Evolutionary conservation across 1,140 invertebrate species (phyloP), one percentile per base, ranked within the genome.

Genomic region (Camponotus vicinus): DNA sequence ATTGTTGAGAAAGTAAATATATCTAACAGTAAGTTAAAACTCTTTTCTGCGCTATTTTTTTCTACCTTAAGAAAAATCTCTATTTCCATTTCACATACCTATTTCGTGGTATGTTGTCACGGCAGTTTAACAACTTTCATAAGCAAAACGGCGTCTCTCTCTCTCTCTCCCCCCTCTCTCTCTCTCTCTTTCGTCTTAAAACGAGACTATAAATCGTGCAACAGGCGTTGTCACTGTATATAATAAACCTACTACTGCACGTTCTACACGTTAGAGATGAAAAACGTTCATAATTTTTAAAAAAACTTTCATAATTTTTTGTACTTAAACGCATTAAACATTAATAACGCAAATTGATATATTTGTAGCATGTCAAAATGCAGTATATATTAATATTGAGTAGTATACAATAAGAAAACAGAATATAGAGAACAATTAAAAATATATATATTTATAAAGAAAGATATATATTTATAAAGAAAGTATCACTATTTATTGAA

Each of bases 81-180:
- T 73, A 73, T 82, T 61, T 8, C 15, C 49, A 37, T 64, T 37
- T 67, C 49, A 52, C 40, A 40, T 15, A 27, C 42, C 32, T 78
- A 52, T 15, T 15, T 52, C 49, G 13, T n/a, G 37, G 42, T 69
- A 52, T 61, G 69, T 21, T 40, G 67, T 82, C 21, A 37, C 40
- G 63, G 40, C 66, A 45, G 45, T 82, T 40, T 73, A 82, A 82
- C 69, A 73, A 83, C 79, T 83, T 83, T 67, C 69, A 82, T 82
- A 82, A 82, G 67, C 57, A 32, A 75, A 75, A 75, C 18, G 79
- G 69, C 79, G 69, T 57, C 69, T 83, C 55, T 45, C 27, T 27
- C 27, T 27, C 27, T 27, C 27, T 27, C 27, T 27, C 27, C 27
- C 0, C 27, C 0, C 27, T 27, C 27, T 27, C 27, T 27, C 27